Evolutionary conservation across 2,113 vertebrate species (phyloP), one percentile per base, ranked within the genome.

Genomic region (Tonatia bakeri): DNA sequence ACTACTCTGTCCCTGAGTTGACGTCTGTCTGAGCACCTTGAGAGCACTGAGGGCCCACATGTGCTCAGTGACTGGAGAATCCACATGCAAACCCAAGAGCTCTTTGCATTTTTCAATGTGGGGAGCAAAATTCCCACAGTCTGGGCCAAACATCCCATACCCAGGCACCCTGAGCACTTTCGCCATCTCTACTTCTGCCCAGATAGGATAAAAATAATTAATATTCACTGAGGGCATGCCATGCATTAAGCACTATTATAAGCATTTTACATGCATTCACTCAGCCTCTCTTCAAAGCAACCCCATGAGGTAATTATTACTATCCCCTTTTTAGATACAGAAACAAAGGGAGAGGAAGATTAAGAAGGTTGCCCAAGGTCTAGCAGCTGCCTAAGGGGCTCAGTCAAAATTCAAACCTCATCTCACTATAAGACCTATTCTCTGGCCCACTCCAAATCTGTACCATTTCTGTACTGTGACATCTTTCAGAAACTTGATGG

Each of bases 1-100:
- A 38, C 64, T 5, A 12, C 83, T 50, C 24, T 0, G 10, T n/a
- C 36, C 43, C 72, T 43, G 13, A 65, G 12, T 19, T 69, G 11
- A 5, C 38, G 14, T 61, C 11, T 31, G 3, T 43, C 52, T 31
- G 33, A 67, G 75, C n/a, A 64, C 14, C 11, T 10, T 7, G 12
- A n/a, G 59, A 36, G 33, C 20, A 26, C 17, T 5, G 2, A 4
- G 31, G 36, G 56, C 24, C 61, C 1, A 0, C 17, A 52, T 5
- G 11, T 10, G 50, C 31, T 43, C 12, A 22, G 4, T 61, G n/a
- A 43, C 31, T 73, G 10, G 2, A 89, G 72, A 92, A 64, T 4
- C 20, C 19, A 36, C 4, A 38, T 2, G 5, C 40, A 56, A 24
- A 59, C 59, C 15, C 11, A 0, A 77, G 36, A 70, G 31, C 43